Percentiles rank a stretch among this genome's conserved stretches.
These are phyloP conservation scores for Spea multiplicata DNA, from an alignment of 2,113 vertebrate genomes.

Conservation along the genomic window DNA sequence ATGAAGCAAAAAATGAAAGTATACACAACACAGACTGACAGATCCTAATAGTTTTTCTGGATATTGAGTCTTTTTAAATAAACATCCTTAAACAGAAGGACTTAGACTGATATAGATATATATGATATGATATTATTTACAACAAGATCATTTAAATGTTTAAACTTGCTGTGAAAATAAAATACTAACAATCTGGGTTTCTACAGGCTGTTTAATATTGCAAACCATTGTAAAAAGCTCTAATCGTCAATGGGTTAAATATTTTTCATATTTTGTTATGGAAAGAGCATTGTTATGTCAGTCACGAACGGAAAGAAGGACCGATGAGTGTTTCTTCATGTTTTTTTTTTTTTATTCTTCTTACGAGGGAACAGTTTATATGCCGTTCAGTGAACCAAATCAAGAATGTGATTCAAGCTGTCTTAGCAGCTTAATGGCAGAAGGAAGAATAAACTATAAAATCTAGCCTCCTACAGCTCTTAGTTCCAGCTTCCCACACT, in stretches of 20 bases:
- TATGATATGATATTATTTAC: too few relatives aligned
- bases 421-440: slow-evolving; percentile 71
- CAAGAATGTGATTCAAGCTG: slow-evolving; percentile 78
- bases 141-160: too few relatives aligned
- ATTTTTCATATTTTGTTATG: neutral
- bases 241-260: neutral
- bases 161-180: neutral
- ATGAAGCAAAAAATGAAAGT: too few relatives aligned
- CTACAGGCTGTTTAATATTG: neutral
- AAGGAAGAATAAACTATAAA: slow-evolving; percentile 80
- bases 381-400: slow-evolving; percentile 78
- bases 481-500: slow-evolving; percentile 78
- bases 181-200: neutral
- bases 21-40: too few relatives aligned
- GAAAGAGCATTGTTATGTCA: slow-evolving; percentile 60
- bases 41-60: too few relatives aligned
- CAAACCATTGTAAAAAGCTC: neutral
- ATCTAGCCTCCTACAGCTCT: slow-evolving; percentile 77
- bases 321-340: slow-evolving; percentile 62
- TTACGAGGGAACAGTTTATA: slow-evolving; percentile 72
- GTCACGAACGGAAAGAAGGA: slow-evolving; percentile 65
- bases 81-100: too few relatives aligned
- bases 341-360: slow-evolving; percentile 50
- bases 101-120: too few relatives aligned
- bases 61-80: too few relatives aligned